Evolutionary conservation across 2,888 invertebrate genomes (phyloP), one percentile per base, ranked within the genome.

Genomic region (Oasisia sp.): DNA sequence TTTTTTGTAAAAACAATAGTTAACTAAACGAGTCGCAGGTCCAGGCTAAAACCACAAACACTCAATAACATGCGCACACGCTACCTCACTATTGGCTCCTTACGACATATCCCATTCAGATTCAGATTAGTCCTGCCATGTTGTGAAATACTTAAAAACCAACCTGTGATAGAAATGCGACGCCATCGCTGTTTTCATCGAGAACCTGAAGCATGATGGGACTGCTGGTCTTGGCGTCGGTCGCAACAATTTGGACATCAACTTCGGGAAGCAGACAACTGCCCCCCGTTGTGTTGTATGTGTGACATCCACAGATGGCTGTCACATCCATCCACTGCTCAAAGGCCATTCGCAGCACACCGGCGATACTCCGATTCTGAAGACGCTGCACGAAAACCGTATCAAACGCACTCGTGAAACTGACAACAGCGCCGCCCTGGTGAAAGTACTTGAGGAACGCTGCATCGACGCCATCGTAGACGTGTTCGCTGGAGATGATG

Each of bases 401-500:
- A 92, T 94, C 94, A 92, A 93, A 93, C 0, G 91, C 89, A 89
- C 93, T 93, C 32, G 92, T 91, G 90, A 94, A 93, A 91, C 94
- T 94, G 38, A 94, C 38, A 4, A 94, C 92, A 45, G 91, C 91
- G 19, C 94, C 94, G 14, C 95, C 95, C 9, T 93, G 93, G 50
- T 94, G 92, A 92, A 95, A 95, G 93, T 94, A 95, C 44, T 94
- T 92, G 32, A 94, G 91, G 92, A 96, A 95, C 1, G 92, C 92
- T 19, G 94, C 92, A 90, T 94, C 94, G 5, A 94, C 93, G 14
- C 94, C 95, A 32, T 94, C 94, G 91, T 94, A 94, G 56, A 95
- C 94, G 89, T 94, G 95, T 19, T 95, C 94, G 32, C 94, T 94
- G 11, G 95, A 94, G 9, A 96, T 93, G 9, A 96, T 93, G 8